Percentiles rank a stretch among this genome's conserved stretches.
phyloP scores from a whole-genome alignment of 2,797 vertebrate genomes.

The Moxostoma hubbsi region DNA sequence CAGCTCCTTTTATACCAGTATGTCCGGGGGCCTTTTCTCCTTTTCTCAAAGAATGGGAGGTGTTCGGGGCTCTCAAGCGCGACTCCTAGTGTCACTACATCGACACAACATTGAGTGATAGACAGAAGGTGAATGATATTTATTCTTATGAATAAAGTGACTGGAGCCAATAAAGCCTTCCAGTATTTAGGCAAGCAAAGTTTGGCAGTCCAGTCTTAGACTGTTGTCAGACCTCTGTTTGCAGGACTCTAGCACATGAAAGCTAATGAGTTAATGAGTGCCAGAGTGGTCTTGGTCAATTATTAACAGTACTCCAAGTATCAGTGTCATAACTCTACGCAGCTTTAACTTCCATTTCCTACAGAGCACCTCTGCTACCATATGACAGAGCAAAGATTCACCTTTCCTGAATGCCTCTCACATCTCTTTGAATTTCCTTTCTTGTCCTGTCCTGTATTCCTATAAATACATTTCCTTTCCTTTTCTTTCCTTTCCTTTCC shows the following conservation, averaged over 20 bases:
- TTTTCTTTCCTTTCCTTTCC: neutral
- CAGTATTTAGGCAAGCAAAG: neutral
- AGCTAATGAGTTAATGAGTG: slow-evolving; percentile 46
- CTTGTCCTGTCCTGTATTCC: neutral
- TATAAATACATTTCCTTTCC: neutral
- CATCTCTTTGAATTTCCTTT: neutral
- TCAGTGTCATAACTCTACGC: slow-evolving; percentile 48
- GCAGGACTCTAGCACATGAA: slow-evolving; percentile 38
- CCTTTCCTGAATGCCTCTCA: neutral
- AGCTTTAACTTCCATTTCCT: slow-evolving; percentile 39
- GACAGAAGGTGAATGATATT: neutral
- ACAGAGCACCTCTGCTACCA: slow-evolving; percentile 35
- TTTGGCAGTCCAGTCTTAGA: neutral
- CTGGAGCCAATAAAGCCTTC: neutral
- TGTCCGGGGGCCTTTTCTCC: no score
- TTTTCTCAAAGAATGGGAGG: no score
- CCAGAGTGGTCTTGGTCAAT: slow-evolving; percentile 51
- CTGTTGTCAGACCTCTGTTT: slow-evolving; percentile 1
- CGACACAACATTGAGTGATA: no score
- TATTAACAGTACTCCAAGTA: slow-evolving; percentile 42
- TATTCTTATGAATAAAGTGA: neutral
- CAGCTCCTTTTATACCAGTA: no score
- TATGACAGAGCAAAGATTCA: slow-evolving; percentile 17
- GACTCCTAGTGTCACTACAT: no score
- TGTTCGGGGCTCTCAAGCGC: no score